phyloP scores from a whole-genome alignment of 2,113 vertebrate genomes.

The Penelope pileata region DNA sequence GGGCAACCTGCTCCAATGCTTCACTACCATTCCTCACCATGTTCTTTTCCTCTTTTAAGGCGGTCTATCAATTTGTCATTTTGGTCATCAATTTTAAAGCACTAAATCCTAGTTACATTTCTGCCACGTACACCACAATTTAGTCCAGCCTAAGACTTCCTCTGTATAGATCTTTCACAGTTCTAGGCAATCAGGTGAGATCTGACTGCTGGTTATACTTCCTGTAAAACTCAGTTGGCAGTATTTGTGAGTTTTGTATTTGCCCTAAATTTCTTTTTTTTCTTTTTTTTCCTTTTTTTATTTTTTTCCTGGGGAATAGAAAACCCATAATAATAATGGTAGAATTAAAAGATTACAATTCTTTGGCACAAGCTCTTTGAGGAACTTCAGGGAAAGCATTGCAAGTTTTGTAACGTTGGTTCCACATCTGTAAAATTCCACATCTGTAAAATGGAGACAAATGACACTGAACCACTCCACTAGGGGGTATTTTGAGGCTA shows the following conservation, averaged over 20 bases:
- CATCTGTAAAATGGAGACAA: slow-evolving; percentile 50
- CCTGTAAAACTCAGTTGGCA: background rate
- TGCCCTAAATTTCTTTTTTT: background rate
- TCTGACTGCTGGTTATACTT: background rate
- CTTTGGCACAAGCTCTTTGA: background rate
- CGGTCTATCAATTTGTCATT: background rate
- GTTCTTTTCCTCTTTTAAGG: background rate
- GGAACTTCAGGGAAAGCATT: background rate
- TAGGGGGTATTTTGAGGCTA: slow-evolving; percentile 25
- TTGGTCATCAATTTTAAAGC: background rate
- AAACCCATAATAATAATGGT: background rate
- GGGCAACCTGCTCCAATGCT: too few species aligned
- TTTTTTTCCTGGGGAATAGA: too few species aligned
- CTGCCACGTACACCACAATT: background rate
- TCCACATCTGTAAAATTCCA: slow-evolving; percentile 44
- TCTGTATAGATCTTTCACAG: background rate
- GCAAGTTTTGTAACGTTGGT: background rate
- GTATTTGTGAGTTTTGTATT: background rate
- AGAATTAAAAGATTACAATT: background rate
- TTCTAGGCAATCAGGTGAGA: background rate
- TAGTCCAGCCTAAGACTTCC: background rate
- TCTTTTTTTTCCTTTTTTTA: background rate
- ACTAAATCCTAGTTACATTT: background rate
- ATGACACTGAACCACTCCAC: background rate
- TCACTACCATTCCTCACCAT: background rate